Evolutionary conservation across 2,888 invertebrate genomes (phyloP), one percentile per base, ranked within the genome.

Genomic region (Meganola albula): DNA sequence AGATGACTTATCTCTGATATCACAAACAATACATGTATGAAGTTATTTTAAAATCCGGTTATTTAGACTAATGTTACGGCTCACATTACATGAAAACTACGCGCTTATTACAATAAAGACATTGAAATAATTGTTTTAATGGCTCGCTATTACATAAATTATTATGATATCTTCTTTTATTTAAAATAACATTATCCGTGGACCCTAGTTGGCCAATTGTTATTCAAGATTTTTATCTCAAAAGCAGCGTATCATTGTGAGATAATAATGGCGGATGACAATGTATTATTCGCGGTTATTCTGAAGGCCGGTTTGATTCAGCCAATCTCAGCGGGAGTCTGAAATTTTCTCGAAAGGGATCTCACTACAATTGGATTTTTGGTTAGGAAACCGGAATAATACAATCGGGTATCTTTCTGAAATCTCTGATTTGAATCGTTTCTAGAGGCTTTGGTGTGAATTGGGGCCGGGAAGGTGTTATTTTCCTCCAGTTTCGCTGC

Each of bases 201-300:
- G 49, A 51, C 49, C 62, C 62, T 67, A 68, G 71, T 69, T 66
- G 59, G 51, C 44, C 68, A 63, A 74, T 80, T 74, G 66, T 73
- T 74, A 77, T 76, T 63, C 61, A 69, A 75, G 79, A 83, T 83
- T 79, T 75, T 78, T 78, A 85, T 84, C 83, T 39, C 43, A 79
- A 83, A 85, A 85, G 57, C 70, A 79, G 77, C 72, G 76, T 82
- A 85, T 84, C 85, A 85, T 82, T 80, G 82, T 64, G 72, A 82
- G 79, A 82, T 85, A 82, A 85, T 85, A 85, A 83, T 78, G 75
- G 70, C 70, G 75, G 72, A 85, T 85, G 85, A 85, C 85, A 84
- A 73, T 63, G 84, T 82, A 85, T 83, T 84, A 84, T 85, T 83
- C 68, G 73, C 66, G 70, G 74, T 72, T 76, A 80, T 84, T 80